Base-by-base conservation (phyloP, 2,797 vertebrate species). In the Sphaeramia orbicularis region DNA sequence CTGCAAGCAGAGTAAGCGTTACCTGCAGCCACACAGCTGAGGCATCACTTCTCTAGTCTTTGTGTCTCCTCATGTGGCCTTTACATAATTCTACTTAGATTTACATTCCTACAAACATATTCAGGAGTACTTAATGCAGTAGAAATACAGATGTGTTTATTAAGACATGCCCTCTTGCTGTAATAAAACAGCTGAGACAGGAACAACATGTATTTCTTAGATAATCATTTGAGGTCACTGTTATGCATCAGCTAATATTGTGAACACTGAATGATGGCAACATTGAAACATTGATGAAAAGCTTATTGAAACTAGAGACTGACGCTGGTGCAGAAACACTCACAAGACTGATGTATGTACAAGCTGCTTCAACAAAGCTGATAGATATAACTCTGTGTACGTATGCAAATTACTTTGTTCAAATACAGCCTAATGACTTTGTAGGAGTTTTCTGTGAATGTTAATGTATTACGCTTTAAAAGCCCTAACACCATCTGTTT, bases 21-120 rank as follows among this genome's bases (percentile, higher is more conserved):
- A 63, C 42, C 74, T 67, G 60, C 68, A 61, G 65, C 48, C 71
- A 53, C 4, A 35, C 52, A 62, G 61, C 45, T 73, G 42, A 64
- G 14, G 4, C 56, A 35, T 53, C 35, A 47, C 16, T 60, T 45
- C 56, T 42, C 16, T 55, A 14, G 27, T 37, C 19, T 52, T 12
- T 18, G 13, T 37, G 40, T 50, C 45, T 53, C 44, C 15, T 9
- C 41, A 24, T 41, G 16, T 68, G 65, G 52, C 40, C 16, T 52
- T 48, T 45, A n/a, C 47, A 16, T 52, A 1, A 40, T 56, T 40
- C 19, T 4, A 2, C 7, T 43, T 61, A 6, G 1, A 42, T 32
- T 32, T 8, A 32, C 7, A 32, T 7, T 7, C 30, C n/a, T n/a
- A n/a, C n/a, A n/a, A n/a, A n/a, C n/a, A 24, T 24, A 4, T 24